Percentiles rank a stretch among this genome's conserved stretches.
These are phyloP conservation scores for Hassar affinis DNA, from an alignment of 2,113 vertebrate species.

Conservation along the genomic window DNA sequence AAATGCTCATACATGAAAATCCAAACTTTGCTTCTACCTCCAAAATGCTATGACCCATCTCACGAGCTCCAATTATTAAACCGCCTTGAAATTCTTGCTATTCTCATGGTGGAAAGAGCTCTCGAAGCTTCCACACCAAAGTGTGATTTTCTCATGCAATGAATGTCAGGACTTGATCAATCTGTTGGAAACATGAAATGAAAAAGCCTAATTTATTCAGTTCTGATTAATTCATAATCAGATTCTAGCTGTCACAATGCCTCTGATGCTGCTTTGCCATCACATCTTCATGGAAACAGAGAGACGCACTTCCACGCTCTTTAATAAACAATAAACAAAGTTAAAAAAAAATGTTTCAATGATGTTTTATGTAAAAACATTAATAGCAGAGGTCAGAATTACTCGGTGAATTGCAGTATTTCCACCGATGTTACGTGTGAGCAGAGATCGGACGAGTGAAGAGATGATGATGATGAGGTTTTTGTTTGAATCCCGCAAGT, in stretches of 20 bases:
- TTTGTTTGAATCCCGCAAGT: not conserved
- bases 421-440: not conserved
- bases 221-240: too few relatives aligned
- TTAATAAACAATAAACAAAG: not conserved
- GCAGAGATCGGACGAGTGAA: not conserved
- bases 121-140: too few relatives aligned
- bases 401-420: not conserved
- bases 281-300: conserved; percentile 58
- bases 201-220: not conserved
- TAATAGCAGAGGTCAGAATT: not conserved
- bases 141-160: not conserved
- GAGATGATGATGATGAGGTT: not conserved
- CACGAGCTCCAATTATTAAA: too few relatives aligned
- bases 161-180: not conserved
- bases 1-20: too few relatives aligned
- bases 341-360: not conserved
- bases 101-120: too few relatives aligned
- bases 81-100: too few relatives aligned
- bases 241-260: not conserved
- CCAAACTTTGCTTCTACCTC: too few relatives aligned
- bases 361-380: not conserved
- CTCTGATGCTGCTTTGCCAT: not conserved
- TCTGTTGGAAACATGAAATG: not conserved
- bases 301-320: conserved; percentile 76
- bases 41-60: too few relatives aligned